Evolutionary conservation across 2,888 invertebrate species (phyloP).

Genomic region (Xestia xanthographa): DNA sequence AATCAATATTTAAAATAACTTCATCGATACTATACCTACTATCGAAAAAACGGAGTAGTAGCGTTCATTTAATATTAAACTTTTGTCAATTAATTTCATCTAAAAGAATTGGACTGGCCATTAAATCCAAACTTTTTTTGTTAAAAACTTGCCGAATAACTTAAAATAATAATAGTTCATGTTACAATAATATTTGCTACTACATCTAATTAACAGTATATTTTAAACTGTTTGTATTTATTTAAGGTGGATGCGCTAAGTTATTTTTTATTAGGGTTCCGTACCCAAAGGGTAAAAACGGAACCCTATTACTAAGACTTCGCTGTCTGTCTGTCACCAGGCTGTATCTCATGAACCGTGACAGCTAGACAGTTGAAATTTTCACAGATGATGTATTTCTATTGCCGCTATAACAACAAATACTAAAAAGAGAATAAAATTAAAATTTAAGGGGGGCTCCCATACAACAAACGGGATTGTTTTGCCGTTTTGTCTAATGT

Average conservation of each 20-base stretch:
- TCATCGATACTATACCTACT: neutral
- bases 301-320: no score
- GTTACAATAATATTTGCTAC: conserved; percentile 17
- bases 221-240: conserved; percentile 3
- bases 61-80: neutral
- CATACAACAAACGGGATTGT: no score
- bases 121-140: neutral
- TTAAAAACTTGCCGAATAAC: neutral
- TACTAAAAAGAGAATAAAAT: no score
- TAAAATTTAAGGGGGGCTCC: no score
- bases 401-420: no score
- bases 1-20: conserved; percentile 8
- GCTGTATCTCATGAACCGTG: no score
- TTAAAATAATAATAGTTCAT: neutral
- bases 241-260: neutral
- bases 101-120: neutral
- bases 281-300: no score
- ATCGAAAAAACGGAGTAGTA: neutral
- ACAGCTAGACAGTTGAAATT: no score
- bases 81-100: neutral
- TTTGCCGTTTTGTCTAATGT: no score
- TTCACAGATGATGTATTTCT: no score
- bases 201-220: conserved; percentile 12
- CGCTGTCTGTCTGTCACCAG: no score
- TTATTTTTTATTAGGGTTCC: no score